A percentile compares a stretch with the other conserved stretches of the same genome.
phyloP scores from a whole-genome alignment of 2,797 vertebrate species.

The Sebastes cheni region DNA sequence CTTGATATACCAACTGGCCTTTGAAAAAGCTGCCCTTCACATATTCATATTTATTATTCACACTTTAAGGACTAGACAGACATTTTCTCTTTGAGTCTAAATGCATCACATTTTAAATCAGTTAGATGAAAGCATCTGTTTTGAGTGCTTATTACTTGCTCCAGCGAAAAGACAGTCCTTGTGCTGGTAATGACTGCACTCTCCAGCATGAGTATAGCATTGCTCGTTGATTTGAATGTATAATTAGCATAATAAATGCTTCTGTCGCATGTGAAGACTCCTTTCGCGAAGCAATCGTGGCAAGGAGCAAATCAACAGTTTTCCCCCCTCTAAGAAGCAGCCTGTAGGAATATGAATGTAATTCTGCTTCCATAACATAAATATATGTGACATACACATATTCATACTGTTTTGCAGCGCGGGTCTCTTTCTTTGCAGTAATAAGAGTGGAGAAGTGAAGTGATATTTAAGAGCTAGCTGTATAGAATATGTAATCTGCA shows the following conservation, averaged over 20 bases:
- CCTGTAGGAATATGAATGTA: slow-evolving; percentile 60
- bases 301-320: slow-evolving; percentile 71
- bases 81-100: slow-evolving; percentile 62
- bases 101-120: slow-evolving; percentile 72
- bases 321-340: slow-evolving; percentile 45
- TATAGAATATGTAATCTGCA: slow-evolving; percentile 54
- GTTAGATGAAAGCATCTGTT: slow-evolving; percentile 78
- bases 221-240: slow-evolving; percentile 78
- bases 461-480: slow-evolving; percentile 49
- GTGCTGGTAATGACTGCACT: slow-evolving; percentile 72
- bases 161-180: slow-evolving; percentile 65
- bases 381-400: slow-evolving; percentile 50
- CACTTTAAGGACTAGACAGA: slow-evolving; percentile 40
- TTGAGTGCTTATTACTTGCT: slow-evolving; percentile 75
- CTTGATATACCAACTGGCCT: slow-evolving; percentile 7
- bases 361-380: slow-evolving; percentile 67
- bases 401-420: slow-evolving; percentile 33
- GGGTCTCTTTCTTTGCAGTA: slow-evolving; percentile 26
- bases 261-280: slow-evolving; percentile 69
- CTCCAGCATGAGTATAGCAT: slow-evolving; percentile 58
- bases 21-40: slow-evolving; percentile 36
- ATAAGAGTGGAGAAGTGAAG: slow-evolving; percentile 36
- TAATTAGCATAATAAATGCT: slow-evolving; percentile 83
- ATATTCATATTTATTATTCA: slow-evolving; percentile 57
- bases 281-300: slow-evolving; percentile 68